These are phyloP conservation scores for Napeogenes inachia DNA, from an alignment of 2,888 invertebrate genomes.

Conservation along the genomic window DNA sequence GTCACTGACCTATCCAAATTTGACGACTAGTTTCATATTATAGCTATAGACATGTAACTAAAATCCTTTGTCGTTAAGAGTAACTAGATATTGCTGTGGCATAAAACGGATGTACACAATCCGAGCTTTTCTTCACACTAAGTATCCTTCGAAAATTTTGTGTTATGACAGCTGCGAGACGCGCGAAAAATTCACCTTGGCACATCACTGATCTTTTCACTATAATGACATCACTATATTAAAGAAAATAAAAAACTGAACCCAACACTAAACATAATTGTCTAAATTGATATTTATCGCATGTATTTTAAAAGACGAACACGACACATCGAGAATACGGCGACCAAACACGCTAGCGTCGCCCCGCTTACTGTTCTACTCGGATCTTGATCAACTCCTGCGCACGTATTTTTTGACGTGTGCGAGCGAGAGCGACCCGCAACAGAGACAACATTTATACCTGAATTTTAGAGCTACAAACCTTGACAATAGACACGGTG, in stretches of 20 bases:
- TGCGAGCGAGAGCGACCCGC: constrained; percentile 46
- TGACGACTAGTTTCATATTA: background rate
- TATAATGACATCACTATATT: constrained; percentile 14
- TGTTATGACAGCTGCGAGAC: constrained; percentile 51
- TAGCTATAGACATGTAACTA: background rate
- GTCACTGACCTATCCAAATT: background rate
- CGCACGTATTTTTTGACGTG: constrained; percentile 56
- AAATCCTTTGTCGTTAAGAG: background rate
- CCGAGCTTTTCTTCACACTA: constrained; percentile 37
- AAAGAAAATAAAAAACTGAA: constrained; percentile 42
- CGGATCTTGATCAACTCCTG: constrained; percentile 63
- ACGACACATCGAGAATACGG: constrained; percentile 43
- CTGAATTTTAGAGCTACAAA: constrained; percentile 66
- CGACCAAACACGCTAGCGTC: constrained; percentile 68
- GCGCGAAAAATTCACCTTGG: constrained; percentile 43
- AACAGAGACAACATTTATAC: constrained; percentile 49
- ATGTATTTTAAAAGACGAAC: constrained; percentile 59
- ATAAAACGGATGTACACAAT: constrained; percentile 35
- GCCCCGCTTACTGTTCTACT: constrained; percentile 68
- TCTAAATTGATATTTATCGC: constrained; percentile 54
- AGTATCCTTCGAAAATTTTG: constrained; percentile 47
- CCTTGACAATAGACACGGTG: constrained; percentile 34
- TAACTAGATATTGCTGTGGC: constrained; percentile 35
- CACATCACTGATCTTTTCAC: constrained; percentile 34
- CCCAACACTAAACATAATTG: constrained; percentile 50